Conservation (phyloP, 1,140 invertebrate species). For the Glossosoma conforme region DNA sequence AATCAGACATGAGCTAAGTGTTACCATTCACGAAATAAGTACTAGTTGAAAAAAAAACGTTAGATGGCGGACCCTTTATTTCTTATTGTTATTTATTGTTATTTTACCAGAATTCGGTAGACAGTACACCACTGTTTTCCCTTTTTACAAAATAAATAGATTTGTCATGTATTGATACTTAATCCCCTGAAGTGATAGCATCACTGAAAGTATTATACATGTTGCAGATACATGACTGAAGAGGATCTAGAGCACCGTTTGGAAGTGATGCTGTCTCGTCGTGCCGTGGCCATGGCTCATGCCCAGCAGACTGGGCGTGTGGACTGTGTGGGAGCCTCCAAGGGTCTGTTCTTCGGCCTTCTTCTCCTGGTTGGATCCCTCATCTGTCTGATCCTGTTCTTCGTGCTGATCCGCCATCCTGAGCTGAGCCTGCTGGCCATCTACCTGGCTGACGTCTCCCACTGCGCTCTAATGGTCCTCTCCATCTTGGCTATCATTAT, state of each 20-base stretch:
- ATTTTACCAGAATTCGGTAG: no score
- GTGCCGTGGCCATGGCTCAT: constrained; percentile 76
- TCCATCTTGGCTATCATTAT: constrained; percentile 85
- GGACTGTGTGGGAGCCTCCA: constrained; percentile 88
- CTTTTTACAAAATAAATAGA: no score
- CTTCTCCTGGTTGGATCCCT: constrained; percentile 84
- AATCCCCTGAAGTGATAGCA: no score
- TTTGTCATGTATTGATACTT: no score
- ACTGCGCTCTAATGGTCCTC: constrained; percentile 80
- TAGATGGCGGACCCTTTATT: no score
- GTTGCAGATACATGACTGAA: constrained; percentile 65
- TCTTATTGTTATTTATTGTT: no score
- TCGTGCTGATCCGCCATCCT: constrained; percentile 82
- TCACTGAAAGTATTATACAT: no score
- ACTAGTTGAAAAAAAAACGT: no score
- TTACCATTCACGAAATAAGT: no score
- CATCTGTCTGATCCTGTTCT: constrained; percentile 91
- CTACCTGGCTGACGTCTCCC: constrained; percentile 85
- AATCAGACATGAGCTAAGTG: no score
- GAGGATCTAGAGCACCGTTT: constrained; percentile 80
- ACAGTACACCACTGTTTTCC: no score
- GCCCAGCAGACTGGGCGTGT: constrained; percentile 73
- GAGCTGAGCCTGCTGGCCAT: constrained; percentile 77
- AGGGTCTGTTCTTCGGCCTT: constrained; percentile 90
- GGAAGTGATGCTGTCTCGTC: constrained; percentile 76